Percentiles rank a stretch among this genome's conserved stretches.
These are phyloP conservation scores for Heliangelus exortis DNA, from an alignment of 2,797 vertebrate genomes.

Conservation along the genomic window DNA sequence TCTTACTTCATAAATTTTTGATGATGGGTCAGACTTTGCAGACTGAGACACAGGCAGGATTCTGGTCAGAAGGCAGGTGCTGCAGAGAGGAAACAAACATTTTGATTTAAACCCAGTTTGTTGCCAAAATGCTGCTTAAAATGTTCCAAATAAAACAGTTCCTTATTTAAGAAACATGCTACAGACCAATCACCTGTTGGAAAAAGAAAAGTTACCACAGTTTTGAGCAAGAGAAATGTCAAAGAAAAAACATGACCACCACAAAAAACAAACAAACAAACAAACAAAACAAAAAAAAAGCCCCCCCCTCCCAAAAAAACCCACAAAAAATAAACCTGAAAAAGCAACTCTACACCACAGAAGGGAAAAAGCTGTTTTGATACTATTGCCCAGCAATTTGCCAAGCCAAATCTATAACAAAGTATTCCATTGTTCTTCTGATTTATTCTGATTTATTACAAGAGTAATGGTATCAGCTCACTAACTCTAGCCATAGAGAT, in stretches of 20 bases:
- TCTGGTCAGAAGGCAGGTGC: slow-evolving; percentile 89
- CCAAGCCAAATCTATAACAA: neutral
- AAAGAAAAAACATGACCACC: neutral
- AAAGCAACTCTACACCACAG: neutral
- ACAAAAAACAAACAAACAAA: no score
- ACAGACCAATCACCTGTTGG: neutral
- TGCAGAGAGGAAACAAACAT: slow-evolving; percentile 50
- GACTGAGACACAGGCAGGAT: slow-evolving; percentile 86
- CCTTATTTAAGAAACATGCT: neutral
- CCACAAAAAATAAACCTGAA: neutral
- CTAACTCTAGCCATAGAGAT: neutral
- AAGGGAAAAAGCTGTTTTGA: neutral
- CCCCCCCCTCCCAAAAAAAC: no score
- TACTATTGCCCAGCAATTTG: neutral
- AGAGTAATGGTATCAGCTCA: neutral
- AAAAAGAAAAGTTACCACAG: neutral
- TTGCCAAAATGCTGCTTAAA: neutral
- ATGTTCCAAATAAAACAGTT: neutral
- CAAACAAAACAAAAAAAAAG: no score
- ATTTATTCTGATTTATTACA: neutral
- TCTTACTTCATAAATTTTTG: slow-evolving; percentile 96
- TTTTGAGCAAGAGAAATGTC: neutral
- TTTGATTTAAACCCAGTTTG: neutral
- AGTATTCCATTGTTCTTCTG: neutral
- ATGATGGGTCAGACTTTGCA: slow-evolving; percentile 93